Evolutionary conservation across 2,797 vertebrate genomes (phyloP).

Genomic region (Tapera naevia): DNA sequence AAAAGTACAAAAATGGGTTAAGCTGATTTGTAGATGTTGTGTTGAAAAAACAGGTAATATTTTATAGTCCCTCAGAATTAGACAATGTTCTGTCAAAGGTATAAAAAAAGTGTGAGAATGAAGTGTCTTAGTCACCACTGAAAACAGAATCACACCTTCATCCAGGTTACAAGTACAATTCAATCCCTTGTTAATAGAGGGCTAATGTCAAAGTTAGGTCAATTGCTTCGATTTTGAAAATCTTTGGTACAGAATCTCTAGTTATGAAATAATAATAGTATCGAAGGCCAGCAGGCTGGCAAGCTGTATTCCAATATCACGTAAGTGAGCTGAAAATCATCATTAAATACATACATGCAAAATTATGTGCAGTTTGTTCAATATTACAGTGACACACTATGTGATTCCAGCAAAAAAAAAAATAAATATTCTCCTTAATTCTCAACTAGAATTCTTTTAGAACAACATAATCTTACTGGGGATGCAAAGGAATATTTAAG

Average conservation of each 20-base stretch:
- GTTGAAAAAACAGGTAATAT: not conserved
- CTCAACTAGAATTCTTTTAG: not conserved
- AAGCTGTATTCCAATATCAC: not conserved
- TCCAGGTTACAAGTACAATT: not conserved
- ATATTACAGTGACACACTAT: not conserved
- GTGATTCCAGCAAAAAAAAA: not conserved
- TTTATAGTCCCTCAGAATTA: not conserved
- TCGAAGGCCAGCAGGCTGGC: not conserved
- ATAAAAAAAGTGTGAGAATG: not conserved
- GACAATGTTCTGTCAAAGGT: not conserved
- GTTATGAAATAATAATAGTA: not conserved
- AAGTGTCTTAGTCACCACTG: not conserved
- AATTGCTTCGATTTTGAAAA: constrained; percentile 14
- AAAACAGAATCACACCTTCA: not conserved
- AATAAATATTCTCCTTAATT: not conserved
- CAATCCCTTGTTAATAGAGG: not conserved
- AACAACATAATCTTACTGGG: not conserved
- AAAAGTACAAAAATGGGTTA: not conserved
- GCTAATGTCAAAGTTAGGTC: not conserved
- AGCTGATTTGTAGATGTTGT: not conserved
- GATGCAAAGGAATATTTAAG: not conserved
- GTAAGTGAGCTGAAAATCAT: not conserved
- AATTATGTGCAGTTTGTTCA: not conserved
- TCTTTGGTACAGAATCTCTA: not conserved
- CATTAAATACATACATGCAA: not conserved